Conservation (phyloP, 1,140 invertebrate genomes). For the Palaemon carinicauda region DNA sequence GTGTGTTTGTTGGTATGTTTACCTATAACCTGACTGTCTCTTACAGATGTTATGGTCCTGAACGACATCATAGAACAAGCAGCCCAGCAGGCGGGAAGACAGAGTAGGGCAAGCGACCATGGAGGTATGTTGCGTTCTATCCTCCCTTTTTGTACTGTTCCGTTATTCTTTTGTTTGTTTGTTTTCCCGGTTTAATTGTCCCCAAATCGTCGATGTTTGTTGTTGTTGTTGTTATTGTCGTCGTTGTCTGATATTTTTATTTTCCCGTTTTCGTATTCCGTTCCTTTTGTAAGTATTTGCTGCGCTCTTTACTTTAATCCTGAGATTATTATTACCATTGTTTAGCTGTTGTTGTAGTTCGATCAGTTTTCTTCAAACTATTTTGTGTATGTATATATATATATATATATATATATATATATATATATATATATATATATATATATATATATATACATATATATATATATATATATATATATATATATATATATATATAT, state of each 20-base stretch:
- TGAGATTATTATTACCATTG: no score
- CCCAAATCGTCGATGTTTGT: background rate
- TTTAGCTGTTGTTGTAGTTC: no score
- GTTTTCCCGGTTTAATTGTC: background rate
- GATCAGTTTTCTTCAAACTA: background rate
- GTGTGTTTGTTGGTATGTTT: background rate
- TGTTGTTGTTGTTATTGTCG: background rate
- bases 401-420: background rate
- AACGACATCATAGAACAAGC: conserved; percentile 98
- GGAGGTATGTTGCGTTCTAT: conserved; percentile 76
- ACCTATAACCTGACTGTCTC: no score
- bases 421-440: background rate
- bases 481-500: background rate
- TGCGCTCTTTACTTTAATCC: no score
- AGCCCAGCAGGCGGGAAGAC: conserved; percentile 71
- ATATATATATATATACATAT: background rate
- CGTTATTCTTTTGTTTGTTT: background rate
- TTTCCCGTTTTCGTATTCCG: no score
- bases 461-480: background rate
- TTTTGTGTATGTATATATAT: background rate
- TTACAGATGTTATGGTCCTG: conserved; percentile 95
- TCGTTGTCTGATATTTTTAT: background rate
- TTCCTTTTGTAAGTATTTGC: no score
- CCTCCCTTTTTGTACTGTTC: conserved; percentile 15
- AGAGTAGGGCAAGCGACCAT: conserved; percentile 83